A percentile compares a stretch with the other conserved stretches of the same genome.
Evolutionary conservation across 2,113 vertebrate genomes (phyloP).

Genomic region (Aegotheles bennettii): DNA sequence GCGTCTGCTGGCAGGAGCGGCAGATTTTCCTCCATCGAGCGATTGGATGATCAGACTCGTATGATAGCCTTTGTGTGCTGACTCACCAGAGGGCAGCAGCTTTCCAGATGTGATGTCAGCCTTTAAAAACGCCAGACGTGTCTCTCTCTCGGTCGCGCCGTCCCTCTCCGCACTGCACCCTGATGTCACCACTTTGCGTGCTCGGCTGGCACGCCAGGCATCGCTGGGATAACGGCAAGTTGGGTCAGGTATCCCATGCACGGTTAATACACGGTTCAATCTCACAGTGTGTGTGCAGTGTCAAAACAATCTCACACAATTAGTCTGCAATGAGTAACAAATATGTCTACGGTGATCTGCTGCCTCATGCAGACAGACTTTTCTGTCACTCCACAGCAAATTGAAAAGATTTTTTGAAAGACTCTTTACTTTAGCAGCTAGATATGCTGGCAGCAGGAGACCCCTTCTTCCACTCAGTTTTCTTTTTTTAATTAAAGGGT

Average conservation of each 20-base stretch:
- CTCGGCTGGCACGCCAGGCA: background rate
- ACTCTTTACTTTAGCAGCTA: background rate
- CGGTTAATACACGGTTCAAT: background rate
- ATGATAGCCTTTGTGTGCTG: constrained; percentile 64
- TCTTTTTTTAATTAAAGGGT: background rate
- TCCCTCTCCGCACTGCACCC: background rate
- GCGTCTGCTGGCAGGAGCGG: background rate
- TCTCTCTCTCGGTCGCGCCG: background rate
- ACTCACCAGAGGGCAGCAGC: constrained; percentile 73
- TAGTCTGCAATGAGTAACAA: background rate
- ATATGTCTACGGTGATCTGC: background rate
- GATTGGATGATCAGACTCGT: constrained; percentile 63
- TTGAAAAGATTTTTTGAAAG: background rate
- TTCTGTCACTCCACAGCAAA: background rate
- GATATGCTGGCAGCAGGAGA: background rate
- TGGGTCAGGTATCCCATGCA: background rate
- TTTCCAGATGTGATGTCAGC: constrained; percentile 68
- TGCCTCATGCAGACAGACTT: background rate
- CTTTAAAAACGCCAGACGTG: constrained; percentile 43
- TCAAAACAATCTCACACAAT: background rate
- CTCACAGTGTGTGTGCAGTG: background rate
- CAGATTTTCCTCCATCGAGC: background rate
- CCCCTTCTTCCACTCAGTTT: background rate
- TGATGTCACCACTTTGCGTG: background rate
- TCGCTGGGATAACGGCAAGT: background rate